Evolutionary conservation across 2,113 vertebrate genomes (phyloP), one percentile per base, ranked within the genome.

Genomic region (Thomomys bottae): DNA sequence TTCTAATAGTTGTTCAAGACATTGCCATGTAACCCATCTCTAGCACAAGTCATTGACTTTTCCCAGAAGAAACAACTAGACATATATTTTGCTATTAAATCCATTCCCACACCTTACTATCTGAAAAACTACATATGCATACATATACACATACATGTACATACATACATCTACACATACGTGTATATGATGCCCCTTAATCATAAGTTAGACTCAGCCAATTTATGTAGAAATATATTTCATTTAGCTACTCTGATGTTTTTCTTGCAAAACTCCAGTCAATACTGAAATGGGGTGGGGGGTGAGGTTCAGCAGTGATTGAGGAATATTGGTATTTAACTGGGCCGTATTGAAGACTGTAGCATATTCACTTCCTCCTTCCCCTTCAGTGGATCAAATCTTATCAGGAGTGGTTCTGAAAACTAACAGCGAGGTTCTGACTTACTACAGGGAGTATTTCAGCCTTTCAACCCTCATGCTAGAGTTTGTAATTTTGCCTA

Each of bases 301-400:
- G 30, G 64, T 45, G 34, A 68, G 70, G 21, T 54, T 21, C 8
- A 32, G 24, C 18, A 45, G 28, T 59, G 40, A 6, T 3, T 14
- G 3, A 90, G 38, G 9, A 21, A 0, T 11, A 6, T 34, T 4
- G 67, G 4, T 32, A 24, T 42, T 45, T 70, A 40, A 54, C n/a
- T 7, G 15, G 40, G 5, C 30, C 15, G 15, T 34, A 54, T 36
- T 6, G 28, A 61, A 72, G n/a, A 71, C 14, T 87, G 30, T 30
- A 1, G 30, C 30, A 61, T 4, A 2, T 1, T 63, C 6, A 0
- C 8, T 84, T 40, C 17, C 4, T 24, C 8, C 24, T 66, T 59
- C 78, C 36, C 8, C 24, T 66, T 59, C 78, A 32, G 18, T 66
- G 23, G 11, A 59, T 1, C 10, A 49, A 49, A 45, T 23, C 49